A percentile compares a stretch with the other conserved stretches of the same genome.
Evolutionary conservation across 2,797 vertebrate genomes (phyloP).

Genomic region (Manis crassicaudata): DNA sequence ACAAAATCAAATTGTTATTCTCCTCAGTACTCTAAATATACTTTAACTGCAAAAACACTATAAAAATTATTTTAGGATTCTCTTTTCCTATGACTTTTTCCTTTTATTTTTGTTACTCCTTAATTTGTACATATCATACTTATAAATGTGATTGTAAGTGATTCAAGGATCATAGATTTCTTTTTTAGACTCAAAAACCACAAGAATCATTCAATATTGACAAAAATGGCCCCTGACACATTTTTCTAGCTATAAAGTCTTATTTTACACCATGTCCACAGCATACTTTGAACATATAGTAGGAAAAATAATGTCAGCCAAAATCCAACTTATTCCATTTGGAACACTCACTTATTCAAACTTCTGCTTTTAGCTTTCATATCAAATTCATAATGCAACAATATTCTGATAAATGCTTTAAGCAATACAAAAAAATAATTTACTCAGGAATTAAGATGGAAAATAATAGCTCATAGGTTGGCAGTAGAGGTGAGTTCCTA

Average conservation of each 20-base stretch:
- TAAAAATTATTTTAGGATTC: slow-evolving; percentile 25
- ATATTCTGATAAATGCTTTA: not conserved
- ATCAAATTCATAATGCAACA: not conserved
- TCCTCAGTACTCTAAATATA: not conserved
- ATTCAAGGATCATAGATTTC: not conserved
- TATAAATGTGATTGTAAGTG: slow-evolving; percentile 32
- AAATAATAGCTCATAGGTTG: not conserved
- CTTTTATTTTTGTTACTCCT: slow-evolving; percentile 32
- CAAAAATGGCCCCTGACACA: not conserved
- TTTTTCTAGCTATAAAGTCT: slow-evolving; percentile 11
- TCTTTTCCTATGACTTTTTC: slow-evolving; percentile 8
- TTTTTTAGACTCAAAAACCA: not conserved
- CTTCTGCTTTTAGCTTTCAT: not conserved
- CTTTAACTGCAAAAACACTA: slow-evolving; percentile 5
- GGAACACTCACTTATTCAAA: not conserved
- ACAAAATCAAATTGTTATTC: not conserved
- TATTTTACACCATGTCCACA: not conserved
- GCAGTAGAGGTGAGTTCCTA: not conserved
- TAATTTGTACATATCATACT: slow-evolving; percentile 23
- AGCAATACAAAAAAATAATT: not conserved
- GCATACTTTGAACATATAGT: not conserved
- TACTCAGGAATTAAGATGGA: not conserved
- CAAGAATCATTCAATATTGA: not conserved
- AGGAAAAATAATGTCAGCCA: not conserved
- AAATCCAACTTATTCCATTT: not conserved